A percentile compares a stretch with the other conserved stretches of the same genome.
These are phyloP conservation scores for Schizothorax lantsangensis DNA, from an alignment of 2,797 vertebrate species.

Conservation along the genomic window DNA sequence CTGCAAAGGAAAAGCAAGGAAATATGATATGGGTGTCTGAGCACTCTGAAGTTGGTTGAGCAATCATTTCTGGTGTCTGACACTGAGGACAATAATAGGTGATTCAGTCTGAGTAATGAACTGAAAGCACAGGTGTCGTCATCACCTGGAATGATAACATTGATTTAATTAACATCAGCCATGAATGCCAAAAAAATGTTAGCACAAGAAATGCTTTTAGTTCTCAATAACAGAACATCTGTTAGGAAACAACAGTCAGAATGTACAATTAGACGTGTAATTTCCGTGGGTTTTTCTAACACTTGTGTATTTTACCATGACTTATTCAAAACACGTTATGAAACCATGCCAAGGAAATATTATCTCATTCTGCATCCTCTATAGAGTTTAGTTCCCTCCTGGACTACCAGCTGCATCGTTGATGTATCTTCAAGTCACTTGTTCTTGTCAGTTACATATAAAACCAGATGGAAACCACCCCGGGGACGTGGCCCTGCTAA, in stretches of 20 bases:
- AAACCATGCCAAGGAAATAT: constrained; percentile 10
- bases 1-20: constrained; percentile 37
- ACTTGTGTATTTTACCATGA: too few relatives aligned
- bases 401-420: constrained; percentile 56
- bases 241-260: not conserved
- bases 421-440: constrained; percentile 69
- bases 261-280: not conserved
- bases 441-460: constrained; percentile 71
- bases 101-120: constrained; percentile 53
- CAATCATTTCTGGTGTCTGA: constrained; percentile 66
- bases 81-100: constrained; percentile 52
- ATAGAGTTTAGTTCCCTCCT: constrained; percentile 55
- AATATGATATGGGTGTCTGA: constrained; percentile 56
- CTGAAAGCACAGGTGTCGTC: constrained; percentile 25
- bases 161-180: constrained; percentile 45
- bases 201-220: not conserved
- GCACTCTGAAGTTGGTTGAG: constrained; percentile 64
- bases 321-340: not conserved
- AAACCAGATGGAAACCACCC: constrained; percentile 80
- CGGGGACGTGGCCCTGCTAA: constrained; percentile 72
- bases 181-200: not conserved
- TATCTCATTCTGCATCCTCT: constrained; percentile 38
- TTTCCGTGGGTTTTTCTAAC: not conserved
- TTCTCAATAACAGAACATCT: not conserved
- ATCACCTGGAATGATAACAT: constrained; percentile 30